Base-by-base conservation (phyloP, 1,140 invertebrate species). In the Heliconius melpomene region DNA sequence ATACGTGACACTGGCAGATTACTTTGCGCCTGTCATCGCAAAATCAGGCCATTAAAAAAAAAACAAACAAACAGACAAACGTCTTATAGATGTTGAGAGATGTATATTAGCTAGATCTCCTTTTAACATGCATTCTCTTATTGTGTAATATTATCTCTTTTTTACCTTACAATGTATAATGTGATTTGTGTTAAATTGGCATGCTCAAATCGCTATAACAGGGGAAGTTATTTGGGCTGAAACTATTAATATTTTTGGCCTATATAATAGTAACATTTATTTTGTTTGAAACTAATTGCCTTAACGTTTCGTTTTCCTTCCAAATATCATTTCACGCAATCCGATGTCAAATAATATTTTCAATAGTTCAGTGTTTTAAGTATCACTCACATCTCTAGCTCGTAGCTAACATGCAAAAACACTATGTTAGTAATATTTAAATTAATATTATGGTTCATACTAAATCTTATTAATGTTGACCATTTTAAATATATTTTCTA, bases 311-410 rank as follows among this genome's bases (percentile, higher is more conserved):
- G 23, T 66, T 29, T 11, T 16, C 18, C 26, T 11, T 66, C 26
- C 2, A 66, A 66, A 23, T 57, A 57, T 29, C 3, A 18, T 66
- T 29, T 66, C 13, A 66, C 2, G 13, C 60, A 66, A 66, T 26
- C 60, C 23, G 60, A 66, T 66, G 60, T 66, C 60, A 66, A 66
- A 66, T 66, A 66, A 66, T 29, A 66, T 66, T 66, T 66, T 66
- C 29, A 82, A 83, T 82, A 75, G 82, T 85, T 79, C 82, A 81
- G 83, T 85, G 79, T 90, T 90, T 84, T 83, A 86, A 87, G 82
- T 86, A 79, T 83, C 83, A 70, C 70, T 80, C 79, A 66, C 23
- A 70, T 66, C 18, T 1, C 54, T 66, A 66, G 60, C 23, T 29
- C 1, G 13, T 66, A 60, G 23, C 0, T 60, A 66, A 66, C 9